Evolutionary conservation across 2,888 invertebrate genomes (phyloP).

Genomic region (Drosophila prostipennis): DNA sequence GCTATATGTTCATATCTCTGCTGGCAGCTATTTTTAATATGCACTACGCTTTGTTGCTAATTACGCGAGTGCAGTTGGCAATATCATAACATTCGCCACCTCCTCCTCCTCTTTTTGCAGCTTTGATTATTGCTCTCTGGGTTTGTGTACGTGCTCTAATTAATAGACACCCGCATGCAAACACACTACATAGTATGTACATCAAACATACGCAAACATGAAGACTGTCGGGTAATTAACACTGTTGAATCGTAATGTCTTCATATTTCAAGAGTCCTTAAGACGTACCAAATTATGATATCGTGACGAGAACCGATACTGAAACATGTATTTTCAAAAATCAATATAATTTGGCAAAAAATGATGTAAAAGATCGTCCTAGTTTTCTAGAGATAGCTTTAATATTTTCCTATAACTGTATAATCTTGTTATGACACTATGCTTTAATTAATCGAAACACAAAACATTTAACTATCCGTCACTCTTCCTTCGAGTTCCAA

Average conservation of each 20-base stretch:
- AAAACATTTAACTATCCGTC: no score
- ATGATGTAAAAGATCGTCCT: no score
- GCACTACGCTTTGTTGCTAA: slow-evolving; percentile 54
- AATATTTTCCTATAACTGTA: no score
- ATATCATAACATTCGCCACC: background rate
- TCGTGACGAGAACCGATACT: no score
- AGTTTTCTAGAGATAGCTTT: no score
- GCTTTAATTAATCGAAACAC: no score
- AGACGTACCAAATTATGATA: no score
- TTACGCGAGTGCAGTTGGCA: slow-evolving; percentile 65
- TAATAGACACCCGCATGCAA: slow-evolving; percentile 59
- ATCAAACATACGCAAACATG: slow-evolving; percentile 34
- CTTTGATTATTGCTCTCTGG: slow-evolving; percentile 63
- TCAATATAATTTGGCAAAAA: no score
- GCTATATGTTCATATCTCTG: background rate
- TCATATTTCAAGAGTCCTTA: background rate
- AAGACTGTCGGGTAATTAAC: slow-evolving; percentile 67
- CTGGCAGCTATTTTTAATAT: slow-evolving; percentile 41
- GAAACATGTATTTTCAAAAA: no score
- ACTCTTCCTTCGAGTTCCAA: no score
- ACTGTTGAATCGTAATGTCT: slow-evolving; percentile 53
- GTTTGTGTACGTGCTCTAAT: slow-evolving; percentile 63
- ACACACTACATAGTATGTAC: slow-evolving; percentile 6
- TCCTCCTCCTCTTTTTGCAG: background rate
- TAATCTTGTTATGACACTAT: no score